phyloP scores from a whole-genome alignment of 2,113 vertebrate species.

The Passerina amoena region DNA sequence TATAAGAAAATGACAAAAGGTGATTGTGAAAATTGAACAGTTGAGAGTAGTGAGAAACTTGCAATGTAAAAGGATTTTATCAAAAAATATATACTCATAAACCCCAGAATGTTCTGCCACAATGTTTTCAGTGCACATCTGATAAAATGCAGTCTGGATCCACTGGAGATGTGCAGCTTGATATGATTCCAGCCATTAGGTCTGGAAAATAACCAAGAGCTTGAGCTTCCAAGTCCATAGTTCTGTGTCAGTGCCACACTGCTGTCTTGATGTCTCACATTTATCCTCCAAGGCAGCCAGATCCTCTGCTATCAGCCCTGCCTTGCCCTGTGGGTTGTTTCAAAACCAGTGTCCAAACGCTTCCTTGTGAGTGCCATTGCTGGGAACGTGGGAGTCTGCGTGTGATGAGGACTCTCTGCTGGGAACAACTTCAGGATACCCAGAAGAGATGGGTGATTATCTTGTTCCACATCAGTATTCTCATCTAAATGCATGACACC shows the following conservation, averaged over 20 bases:
- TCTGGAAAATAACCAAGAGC: background rate
- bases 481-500: background rate
- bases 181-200: background rate
- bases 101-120: background rate
- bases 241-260: background rate
- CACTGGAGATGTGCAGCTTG: background rate
- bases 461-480: background rate
- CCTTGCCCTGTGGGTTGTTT: background rate
- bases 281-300: background rate
- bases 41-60: background rate
- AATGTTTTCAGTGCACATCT: background rate
- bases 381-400: rapidly evolving
- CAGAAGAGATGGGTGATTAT: background rate
- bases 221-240: background rate
- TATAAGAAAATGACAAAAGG: background rate
- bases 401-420: background rate
- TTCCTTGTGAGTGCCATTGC: background rate
- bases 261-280: background rate
- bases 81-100: background rate
- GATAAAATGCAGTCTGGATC: background rate
- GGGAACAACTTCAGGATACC: background rate
- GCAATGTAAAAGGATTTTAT: background rate
- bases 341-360: background rate
- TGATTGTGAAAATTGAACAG: background rate
- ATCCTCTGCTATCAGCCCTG: background rate